Percentiles rank a stretch among this genome's conserved stretches.
Conservation (phyloP, 2,888 invertebrate species). For the Sesia apiformis region DNA sequence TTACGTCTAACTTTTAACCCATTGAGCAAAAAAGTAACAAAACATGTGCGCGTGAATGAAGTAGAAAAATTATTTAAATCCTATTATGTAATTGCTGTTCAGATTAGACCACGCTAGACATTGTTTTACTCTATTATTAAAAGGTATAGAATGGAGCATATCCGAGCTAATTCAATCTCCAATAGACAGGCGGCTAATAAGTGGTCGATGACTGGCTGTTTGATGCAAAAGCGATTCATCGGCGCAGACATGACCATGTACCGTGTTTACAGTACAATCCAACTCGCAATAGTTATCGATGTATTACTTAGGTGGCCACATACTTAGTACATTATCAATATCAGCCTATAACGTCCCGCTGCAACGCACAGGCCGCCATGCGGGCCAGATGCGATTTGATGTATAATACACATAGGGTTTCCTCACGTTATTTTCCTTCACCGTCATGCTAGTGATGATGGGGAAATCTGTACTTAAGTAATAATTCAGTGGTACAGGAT, state of each 20-base stretch:
- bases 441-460: no score
- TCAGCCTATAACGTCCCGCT: no score
- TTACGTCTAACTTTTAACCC: no score
- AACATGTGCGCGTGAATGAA: neutral
- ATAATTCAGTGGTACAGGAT: no score
- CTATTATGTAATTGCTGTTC: conserved; percentile 1
- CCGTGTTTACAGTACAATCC: conserved; percentile 10
- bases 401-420: no score
- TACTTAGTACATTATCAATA: no score
- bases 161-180: conserved; percentile 63
- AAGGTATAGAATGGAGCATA: conserved; percentile 36
- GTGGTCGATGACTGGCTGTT: conserved; percentile 57
- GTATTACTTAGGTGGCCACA: no score
- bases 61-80: no score
- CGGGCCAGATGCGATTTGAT: no score
- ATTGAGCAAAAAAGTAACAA: neutral
- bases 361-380: no score
- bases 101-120: conserved; percentile 10
- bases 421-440: no score
- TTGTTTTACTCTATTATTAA: conserved; percentile 56
- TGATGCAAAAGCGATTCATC: conserved; percentile 23
- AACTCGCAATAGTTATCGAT: conserved; percentile 29
- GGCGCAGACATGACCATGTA: conserved; percentile 24
- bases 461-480: no score
- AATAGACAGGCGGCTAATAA: conserved; percentile 56